phyloP scores from a whole-genome alignment of 2,888 invertebrate species.

The Automeris io region DNA sequence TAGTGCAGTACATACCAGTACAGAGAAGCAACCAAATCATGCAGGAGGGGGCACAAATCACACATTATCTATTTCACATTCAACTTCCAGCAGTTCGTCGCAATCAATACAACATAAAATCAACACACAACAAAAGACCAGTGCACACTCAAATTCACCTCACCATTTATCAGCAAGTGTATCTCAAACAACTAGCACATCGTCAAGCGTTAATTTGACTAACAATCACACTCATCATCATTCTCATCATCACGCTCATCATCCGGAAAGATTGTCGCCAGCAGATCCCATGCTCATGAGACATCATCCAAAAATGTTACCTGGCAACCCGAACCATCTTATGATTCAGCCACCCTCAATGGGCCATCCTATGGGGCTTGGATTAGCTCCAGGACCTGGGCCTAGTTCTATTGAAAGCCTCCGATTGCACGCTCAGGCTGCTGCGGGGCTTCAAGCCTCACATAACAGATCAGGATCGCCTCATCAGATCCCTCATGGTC shows the following conservation, averaged over 20 bases:
- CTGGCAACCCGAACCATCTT: conserved; percentile 76
- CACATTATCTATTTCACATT: conserved; percentile 81
- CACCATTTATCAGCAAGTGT: conserved; percentile 75
- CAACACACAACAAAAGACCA: conserved; percentile 69
- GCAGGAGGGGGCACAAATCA: conserved; percentile 73
- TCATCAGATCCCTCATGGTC: conserved; percentile 73
- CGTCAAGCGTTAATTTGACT: conserved; percentile 70
- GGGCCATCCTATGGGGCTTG: conserved; percentile 77
- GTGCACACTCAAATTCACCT: conserved; percentile 66
- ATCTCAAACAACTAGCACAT: conserved; percentile 71
- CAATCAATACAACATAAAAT: conserved; percentile 81
- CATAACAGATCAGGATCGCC: conserved; percentile 74
- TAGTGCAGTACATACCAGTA: conserved; percentile 80
- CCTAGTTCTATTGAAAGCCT: conserved; percentile 83
- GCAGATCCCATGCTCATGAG: conserved; percentile 72
- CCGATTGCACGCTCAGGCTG: conserved; percentile 85
- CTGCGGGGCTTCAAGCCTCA: conserved; percentile 65
- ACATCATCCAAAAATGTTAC: conserved; percentile 74
- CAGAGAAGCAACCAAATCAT: conserved; percentile 77
- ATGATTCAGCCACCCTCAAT: conserved; percentile 82
- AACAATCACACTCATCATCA: conserved; percentile 83
- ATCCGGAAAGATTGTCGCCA: conserved; percentile 81
- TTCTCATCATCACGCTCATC: conserved; percentile 77
- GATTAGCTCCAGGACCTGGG: conserved; percentile 74
- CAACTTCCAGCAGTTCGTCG: conserved; percentile 81